phyloP scores from a whole-genome alignment of 1,140 invertebrate species.

The Ericerus pela region DNA sequence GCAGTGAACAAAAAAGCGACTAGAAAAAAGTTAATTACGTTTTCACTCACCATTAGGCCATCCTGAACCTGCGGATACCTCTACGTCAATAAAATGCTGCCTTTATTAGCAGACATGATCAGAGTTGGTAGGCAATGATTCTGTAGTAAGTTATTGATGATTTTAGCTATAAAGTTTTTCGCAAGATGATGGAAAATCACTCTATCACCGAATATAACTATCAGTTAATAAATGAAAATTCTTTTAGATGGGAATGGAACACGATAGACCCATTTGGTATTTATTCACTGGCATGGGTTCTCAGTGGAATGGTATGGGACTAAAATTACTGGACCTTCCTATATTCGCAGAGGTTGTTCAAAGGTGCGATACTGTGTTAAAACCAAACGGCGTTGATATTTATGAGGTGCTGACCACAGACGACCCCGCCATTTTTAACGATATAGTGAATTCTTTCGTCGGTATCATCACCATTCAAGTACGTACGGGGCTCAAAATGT shows the following conservation, averaged over 20 bases:
- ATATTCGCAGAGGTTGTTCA: slow-evolving; percentile 47
- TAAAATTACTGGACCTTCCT: slow-evolving; percentile 43
- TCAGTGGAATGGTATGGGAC: slow-evolving; percentile 49
- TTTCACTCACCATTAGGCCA: no score
- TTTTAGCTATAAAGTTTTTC: no score
- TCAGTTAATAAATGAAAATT: neutral
- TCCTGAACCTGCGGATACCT: no score
- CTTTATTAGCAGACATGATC: no score
- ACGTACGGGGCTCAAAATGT: no score
- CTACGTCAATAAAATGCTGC: no score
- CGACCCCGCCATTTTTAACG: slow-evolving; percentile 39
- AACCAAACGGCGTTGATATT: slow-evolving; percentile 42
- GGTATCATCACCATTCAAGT: slow-evolving; percentile 71
- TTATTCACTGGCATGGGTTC: slow-evolving; percentile 53
- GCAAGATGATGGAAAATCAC: neutral
- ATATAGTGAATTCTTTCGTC: slow-evolving; percentile 51
- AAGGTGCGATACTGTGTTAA: slow-evolving; percentile 39
- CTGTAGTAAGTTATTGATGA: no score
- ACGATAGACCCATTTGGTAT: slow-evolving; percentile 22
- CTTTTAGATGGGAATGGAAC: neutral
- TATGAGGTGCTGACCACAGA: slow-evolving; percentile 41
- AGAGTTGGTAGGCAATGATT: no score
- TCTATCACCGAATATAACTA: neutral
- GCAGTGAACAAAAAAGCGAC: no score
- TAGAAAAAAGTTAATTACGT: no score